Conservation (phyloP, 1,140 invertebrate species). For the Probaryconus sp. region DNA sequence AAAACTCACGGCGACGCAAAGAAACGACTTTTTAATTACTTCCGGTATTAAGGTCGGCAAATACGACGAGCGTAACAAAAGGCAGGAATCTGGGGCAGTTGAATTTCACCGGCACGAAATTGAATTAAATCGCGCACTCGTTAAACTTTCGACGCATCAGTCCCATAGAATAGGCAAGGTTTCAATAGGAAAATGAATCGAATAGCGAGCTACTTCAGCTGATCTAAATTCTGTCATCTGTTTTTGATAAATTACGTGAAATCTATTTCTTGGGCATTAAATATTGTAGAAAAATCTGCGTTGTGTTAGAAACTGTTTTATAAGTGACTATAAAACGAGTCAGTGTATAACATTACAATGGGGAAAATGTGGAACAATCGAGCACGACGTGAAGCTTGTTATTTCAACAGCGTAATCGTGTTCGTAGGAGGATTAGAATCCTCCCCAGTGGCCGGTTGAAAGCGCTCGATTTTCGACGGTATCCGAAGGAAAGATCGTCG, state of each 20-base stretch:
- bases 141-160: too few relatives aligned
- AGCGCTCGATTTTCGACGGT: conserved; percentile 3
- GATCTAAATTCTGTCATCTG: too few relatives aligned
- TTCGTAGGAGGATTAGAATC: conserved; percentile 10
- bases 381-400: conserved; percentile 13
- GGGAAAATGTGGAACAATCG: conserved; percentile 26
- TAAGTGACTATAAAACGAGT: too few relatives aligned
- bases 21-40: conserved; percentile 27
- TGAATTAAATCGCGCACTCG: conserved; percentile 31
- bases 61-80: conserved; percentile 3
- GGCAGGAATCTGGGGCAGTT: conserved; percentile 8
- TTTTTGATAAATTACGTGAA: too few relatives aligned
- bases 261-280: too few relatives aligned
- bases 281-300: too few relatives aligned
- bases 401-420: conserved; percentile 7
- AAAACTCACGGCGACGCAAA: conserved; percentile 14
- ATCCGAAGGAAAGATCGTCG: neutral
- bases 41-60: conserved; percentile 24
- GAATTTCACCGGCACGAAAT: neutral
- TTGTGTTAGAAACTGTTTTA: too few relatives aligned
- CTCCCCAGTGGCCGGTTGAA: conserved; percentile 16
- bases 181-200: too few relatives aligned
- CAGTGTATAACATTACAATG: too few relatives aligned
- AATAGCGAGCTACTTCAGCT: too few relatives aligned
- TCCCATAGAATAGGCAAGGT: too few relatives aligned